Conservation (phyloP, 2,888 invertebrate genomes). For the Ptychoptera albimana region DNA sequence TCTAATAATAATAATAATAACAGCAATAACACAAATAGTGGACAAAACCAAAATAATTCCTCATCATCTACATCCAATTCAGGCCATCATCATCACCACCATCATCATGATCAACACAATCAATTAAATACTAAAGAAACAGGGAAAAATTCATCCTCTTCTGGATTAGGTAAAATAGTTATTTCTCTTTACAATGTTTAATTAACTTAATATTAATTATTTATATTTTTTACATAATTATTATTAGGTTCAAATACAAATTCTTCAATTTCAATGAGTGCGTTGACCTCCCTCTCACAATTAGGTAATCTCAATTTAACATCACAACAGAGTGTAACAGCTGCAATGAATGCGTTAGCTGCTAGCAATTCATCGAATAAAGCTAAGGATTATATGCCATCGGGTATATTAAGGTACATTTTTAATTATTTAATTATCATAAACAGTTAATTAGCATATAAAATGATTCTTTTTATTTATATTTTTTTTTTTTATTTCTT, state of each 20-base stretch:
- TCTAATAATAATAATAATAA: conserved; percentile 10
- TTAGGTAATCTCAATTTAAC: conserved; percentile 27
- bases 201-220: no score
- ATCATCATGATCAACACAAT: conserved; percentile 11
- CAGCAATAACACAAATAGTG: conserved; percentile 3
- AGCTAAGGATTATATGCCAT: conserved; percentile 30
- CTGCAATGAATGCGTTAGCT: conserved; percentile 31
- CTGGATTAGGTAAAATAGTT: not conserved
- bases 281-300: conserved; percentile 28
- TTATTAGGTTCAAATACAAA: conserved; percentile 12
- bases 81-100: conserved; percentile 5
- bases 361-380: conserved; percentile 19
- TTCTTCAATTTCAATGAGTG: conserved; percentile 24
- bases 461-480: conserved; percentile 12
- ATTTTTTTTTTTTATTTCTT: conserved; percentile 7
- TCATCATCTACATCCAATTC: not conserved
- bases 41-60: not conserved
- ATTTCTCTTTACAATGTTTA: not conserved
- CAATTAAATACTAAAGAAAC: conserved; percentile 12
- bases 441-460: conserved; percentile 12
- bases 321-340: conserved; percentile 30
- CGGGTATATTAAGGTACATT: conserved; percentile 34
- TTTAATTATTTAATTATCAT: not conserved
- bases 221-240: not conserved
- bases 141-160: not conserved